Evolutionary conservation across 2,888 invertebrate genomes (phyloP).

Genomic region (Euplagia quadripunctaria): DNA sequence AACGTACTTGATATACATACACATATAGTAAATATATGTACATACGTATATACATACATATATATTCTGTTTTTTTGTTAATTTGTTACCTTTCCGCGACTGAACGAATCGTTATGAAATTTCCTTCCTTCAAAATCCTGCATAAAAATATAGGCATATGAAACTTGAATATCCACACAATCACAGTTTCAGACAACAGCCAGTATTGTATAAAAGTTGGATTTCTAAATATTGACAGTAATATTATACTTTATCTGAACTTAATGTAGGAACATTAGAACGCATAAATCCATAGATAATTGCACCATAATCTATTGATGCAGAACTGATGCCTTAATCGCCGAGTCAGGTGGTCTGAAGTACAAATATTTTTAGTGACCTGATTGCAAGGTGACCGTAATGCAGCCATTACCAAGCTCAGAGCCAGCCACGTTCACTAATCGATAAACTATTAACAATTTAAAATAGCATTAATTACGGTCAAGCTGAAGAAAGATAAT

Average conservation of each 20-base stretch:
- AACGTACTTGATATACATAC: too few species aligned
- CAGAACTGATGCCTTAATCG: conserved; percentile 11
- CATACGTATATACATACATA: too few species aligned
- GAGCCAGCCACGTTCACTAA: conserved; percentile 2
- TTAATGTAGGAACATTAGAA: not conserved
- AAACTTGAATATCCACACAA: too few species aligned
- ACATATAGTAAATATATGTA: too few species aligned
- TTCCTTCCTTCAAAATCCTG: too few species aligned
- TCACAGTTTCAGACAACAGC: too few species aligned
- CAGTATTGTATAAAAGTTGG: not conserved
- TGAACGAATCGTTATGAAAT: too few species aligned
- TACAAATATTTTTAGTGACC: conserved; percentile 15
- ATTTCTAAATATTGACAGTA: not conserved
- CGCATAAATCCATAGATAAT: conserved; percentile 8
- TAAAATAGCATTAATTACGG: not conserved
- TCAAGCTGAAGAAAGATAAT: not conserved
- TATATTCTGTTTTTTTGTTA: too few species aligned
- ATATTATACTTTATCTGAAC: not conserved
- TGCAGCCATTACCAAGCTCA: conserved; percentile 6
- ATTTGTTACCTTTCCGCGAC: too few species aligned
- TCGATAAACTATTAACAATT: conserved; percentile 14
- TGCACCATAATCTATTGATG: conserved; percentile 13
- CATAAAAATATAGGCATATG: too few species aligned
- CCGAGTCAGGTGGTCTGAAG: conserved; percentile 23
- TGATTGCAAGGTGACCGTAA: conserved; percentile 18